Percentiles rank a stretch among this genome's conserved stretches.
Conservation (phyloP, 2,888 invertebrate species). For the Pterostichus niger region DNA sequence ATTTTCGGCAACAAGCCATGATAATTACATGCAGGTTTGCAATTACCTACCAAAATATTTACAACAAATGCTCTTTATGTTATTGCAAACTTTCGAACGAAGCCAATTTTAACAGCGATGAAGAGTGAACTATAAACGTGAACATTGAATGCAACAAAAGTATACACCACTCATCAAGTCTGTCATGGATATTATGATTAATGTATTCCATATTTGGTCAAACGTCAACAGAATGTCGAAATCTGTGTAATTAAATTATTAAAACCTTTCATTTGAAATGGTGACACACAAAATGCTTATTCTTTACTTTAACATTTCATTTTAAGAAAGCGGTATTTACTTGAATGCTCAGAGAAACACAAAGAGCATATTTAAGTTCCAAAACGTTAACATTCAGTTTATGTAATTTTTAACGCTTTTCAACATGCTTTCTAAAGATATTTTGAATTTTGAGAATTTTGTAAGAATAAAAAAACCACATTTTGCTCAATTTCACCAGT, state of each 20-base stretch:
- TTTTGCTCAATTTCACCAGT: too few species aligned
- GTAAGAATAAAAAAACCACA: too few species aligned
- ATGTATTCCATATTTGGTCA: slow-evolving; percentile 47
- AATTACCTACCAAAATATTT: too few species aligned
- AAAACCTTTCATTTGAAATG: slow-evolving; percentile 48
- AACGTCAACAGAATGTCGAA: slow-evolving; percentile 42
- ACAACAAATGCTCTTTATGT: background rate
- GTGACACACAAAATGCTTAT: slow-evolving; percentile 13
- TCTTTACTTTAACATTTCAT: slow-evolving; percentile 27
- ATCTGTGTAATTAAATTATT: slow-evolving; percentile 56
- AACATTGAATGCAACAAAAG: slow-evolving; percentile 14
- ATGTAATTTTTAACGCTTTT: slow-evolving; percentile 19
- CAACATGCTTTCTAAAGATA: background rate
- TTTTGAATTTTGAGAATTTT: too few species aligned
- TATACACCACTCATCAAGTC: background rate
- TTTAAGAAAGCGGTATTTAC: slow-evolving; percentile 11
- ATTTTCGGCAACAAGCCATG: too few species aligned
- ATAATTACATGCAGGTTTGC: too few species aligned
- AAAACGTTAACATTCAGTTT: background rate
- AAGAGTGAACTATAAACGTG: slow-evolving; percentile 5
- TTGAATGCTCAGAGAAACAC: background rate
- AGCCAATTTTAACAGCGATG: background rate
- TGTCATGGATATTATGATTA: slow-evolving; percentile 58
- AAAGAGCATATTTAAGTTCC: slow-evolving; percentile 23
- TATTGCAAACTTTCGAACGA: background rate